Conservation (phyloP, 2,797 vertebrate species). For the Clarias platycephalus region DNA sequence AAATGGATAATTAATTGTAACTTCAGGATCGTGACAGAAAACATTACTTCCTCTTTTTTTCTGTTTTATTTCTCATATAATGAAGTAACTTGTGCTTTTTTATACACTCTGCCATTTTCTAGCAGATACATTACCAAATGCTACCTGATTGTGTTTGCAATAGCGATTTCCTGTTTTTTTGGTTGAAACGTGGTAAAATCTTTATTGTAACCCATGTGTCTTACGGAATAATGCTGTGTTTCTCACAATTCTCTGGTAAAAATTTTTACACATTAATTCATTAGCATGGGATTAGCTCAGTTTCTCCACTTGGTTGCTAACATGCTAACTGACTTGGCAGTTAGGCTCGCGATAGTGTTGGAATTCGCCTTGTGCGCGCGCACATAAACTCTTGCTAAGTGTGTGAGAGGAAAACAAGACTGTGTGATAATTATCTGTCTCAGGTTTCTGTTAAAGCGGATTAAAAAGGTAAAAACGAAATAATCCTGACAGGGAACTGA, state of each 20-base stretch:
- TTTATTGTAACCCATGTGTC: no score
- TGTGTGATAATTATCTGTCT: constrained; percentile 4
- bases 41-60: not conserved
- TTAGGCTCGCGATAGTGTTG: not conserved
- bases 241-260: not conserved
- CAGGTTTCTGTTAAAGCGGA: not conserved
- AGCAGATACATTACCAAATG: not conserved
- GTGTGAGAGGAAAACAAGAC: not conserved
- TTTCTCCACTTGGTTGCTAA: not conserved
- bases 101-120: not conserved
- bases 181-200: not conserved
- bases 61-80: not conserved
- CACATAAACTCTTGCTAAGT: not conserved
- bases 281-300: not conserved
- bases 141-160: not conserved
- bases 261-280: not conserved
- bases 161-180: not conserved
- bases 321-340: not conserved
- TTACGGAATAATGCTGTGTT: not conserved
- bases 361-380: not conserved
- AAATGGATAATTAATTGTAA: no score
- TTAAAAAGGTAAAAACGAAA: not conserved
- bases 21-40: not conserved
- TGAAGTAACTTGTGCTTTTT: not conserved
- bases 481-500: not conserved